Evolutionary conservation across 2,797 vertebrate genomes (phyloP).

Genomic region (Tenualosa thibaudeaui): DNA sequence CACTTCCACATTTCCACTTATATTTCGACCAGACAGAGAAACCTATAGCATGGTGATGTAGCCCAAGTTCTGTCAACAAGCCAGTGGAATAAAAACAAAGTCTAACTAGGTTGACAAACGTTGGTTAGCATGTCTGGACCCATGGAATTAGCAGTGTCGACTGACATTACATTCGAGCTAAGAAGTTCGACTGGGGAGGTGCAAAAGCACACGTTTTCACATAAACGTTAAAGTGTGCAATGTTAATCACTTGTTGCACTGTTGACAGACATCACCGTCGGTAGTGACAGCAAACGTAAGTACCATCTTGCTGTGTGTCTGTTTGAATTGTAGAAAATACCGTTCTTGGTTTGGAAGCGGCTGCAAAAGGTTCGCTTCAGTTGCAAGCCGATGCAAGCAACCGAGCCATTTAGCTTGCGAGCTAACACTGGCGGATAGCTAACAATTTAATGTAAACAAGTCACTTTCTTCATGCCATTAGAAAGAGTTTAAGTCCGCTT

Average conservation of each 20-base stretch:
- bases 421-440: neutral
- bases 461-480: conserved; percentile 3
- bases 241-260: neutral
- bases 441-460: conserved; percentile 19
- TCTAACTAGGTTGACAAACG: neutral
- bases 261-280: neutral
- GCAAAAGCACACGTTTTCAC: neutral
- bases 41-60: neutral
- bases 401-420: conserved; percentile 8
- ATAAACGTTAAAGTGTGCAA: neutral
- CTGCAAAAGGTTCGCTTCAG: neutral
- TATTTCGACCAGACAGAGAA: neutral
- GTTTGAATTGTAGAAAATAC: neutral
- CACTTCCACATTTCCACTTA: too few relatives aligned
- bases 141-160: neutral
- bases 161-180: neutral
- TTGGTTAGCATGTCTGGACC: neutral
- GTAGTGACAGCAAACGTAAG: neutral
- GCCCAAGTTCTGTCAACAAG: neutral
- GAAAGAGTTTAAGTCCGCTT: neutral
- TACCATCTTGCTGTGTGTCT: neutral
- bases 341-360: neutral
- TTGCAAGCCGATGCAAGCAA: neutral
- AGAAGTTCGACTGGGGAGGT: neutral
- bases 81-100: conserved; percentile 9